Evolutionary conservation across 2,113 vertebrate species (phyloP).

Genomic region (Stigmatopora argus): DNA sequence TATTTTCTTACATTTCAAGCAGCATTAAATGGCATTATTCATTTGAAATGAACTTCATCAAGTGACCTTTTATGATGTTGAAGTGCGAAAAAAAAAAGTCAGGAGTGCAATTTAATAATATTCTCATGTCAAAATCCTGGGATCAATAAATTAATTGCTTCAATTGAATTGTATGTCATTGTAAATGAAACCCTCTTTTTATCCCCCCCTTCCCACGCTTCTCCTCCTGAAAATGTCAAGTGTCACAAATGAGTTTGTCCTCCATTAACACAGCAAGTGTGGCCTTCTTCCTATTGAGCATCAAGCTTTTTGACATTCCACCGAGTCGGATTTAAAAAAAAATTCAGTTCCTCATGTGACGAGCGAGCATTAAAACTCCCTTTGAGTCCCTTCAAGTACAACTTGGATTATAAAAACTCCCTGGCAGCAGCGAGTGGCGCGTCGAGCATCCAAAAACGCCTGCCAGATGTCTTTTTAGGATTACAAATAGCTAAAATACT

Average conservation of each 20-base stretch:
- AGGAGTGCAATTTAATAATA: neutral
- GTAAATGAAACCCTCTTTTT: neutral
- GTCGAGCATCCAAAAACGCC: conserved; percentile 29
- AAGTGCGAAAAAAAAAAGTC: too few relatives aligned
- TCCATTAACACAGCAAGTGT: neutral
- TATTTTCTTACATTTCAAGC: neutral
- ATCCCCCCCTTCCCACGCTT: neutral
- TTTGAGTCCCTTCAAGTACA: conserved; percentile 13
- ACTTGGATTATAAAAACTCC: conserved; percentile 24
- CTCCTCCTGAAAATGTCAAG: neutral
- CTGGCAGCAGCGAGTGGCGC: conserved; percentile 14
- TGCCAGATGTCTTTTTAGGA: conserved; percentile 25
- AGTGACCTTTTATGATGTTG: too few relatives aligned
- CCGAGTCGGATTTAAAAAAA: neutral
- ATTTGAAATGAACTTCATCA: neutral
- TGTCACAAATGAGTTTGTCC: neutral
- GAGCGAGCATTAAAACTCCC: conserved; percentile 16
- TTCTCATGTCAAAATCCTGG: neutral
- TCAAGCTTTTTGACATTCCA: conserved; percentile 6
- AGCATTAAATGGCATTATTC: neutral
- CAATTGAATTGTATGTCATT: neutral
- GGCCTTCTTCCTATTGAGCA: neutral
- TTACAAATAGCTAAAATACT: conserved; percentile 4
- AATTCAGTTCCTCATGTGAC: conserved; percentile 1
- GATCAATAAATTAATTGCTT: neutral